Conservation (phyloP, 1,140 invertebrate species). For the Dendrolimus punctatus region DNA sequence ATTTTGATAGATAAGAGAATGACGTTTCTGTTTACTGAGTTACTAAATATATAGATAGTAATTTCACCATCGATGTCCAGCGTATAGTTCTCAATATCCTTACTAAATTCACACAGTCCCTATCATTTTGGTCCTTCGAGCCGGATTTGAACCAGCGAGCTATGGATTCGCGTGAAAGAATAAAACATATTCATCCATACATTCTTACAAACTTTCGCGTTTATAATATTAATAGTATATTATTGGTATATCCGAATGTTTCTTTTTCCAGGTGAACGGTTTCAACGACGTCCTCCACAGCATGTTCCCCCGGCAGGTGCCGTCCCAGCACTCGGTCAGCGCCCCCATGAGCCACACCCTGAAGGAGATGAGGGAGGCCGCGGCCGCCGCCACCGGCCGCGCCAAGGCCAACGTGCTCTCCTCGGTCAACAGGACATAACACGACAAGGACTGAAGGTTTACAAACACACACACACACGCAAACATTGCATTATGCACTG, state of each 20-base stretch:
- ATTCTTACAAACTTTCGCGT: too few relatives aligned
- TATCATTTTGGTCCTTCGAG: too few relatives aligned
- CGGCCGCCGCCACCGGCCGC: constrained; percentile 82
- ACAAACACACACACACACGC: background rate
- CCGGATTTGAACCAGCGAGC: constrained; percentile 80
- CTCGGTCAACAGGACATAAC: constrained; percentile 59
- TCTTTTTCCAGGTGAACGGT: constrained; percentile 73
- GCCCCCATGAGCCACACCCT: constrained; percentile 71
- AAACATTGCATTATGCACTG: background rate
- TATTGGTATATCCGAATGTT: too few relatives aligned
- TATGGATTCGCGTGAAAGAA: too few relatives aligned
- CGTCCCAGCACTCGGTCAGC: constrained; percentile 47
- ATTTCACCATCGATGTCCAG: too few relatives aligned
- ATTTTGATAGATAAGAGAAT: too few relatives aligned
- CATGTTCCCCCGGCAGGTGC: constrained; percentile 75
- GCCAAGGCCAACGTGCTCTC: constrained; percentile 76
- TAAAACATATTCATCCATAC: too few relatives aligned
- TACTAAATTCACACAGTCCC: too few relatives aligned
- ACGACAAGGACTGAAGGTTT: constrained; percentile 6
- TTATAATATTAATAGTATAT: too few relatives aligned
- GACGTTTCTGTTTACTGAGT: too few relatives aligned
- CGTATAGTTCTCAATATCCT: too few relatives aligned
- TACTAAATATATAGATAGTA: too few relatives aligned
- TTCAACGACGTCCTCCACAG: constrained; percentile 86
- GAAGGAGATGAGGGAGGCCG: constrained; percentile 79